Percentiles rank a stretch among this genome's conserved stretches.
phyloP scores from a whole-genome alignment of 2,797 vertebrate species.

The Phataginus tetradactyla region DNA sequence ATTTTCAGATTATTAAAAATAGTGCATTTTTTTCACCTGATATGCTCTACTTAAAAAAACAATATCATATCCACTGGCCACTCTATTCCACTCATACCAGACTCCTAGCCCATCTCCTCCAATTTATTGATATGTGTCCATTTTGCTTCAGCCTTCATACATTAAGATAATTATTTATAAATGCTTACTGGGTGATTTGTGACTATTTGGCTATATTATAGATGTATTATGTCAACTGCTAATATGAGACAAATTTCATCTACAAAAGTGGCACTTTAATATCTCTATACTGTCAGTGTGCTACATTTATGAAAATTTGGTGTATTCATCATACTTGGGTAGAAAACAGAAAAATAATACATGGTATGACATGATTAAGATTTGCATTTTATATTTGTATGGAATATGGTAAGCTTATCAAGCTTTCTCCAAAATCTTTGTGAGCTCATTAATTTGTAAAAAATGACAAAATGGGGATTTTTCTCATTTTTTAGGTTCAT shows the following conservation, averaged over 20 bases:
- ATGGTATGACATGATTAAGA: neutral
- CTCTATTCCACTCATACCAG: neutral
- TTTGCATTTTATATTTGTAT: neutral
- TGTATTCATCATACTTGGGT: neutral
- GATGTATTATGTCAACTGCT: neutral
- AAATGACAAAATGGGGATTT: neutral
- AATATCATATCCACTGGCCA: neutral
- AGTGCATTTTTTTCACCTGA: neutral
- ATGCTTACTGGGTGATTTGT: neutral
- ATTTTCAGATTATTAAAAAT: neutral
- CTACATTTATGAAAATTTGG: neutral
- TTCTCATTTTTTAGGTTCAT: neutral
- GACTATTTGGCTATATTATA: neutral
- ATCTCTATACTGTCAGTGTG: neutral
- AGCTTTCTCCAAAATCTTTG: neutral
- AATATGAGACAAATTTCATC: neutral
- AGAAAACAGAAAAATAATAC: neutral
- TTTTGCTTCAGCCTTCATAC: neutral
- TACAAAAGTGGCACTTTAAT: neutral
- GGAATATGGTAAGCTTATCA: neutral
- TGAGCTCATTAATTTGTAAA: neutral
- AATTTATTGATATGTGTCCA: neutral
- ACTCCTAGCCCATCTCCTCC: neutral
- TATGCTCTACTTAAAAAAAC: neutral
- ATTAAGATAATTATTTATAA: neutral